Percentiles rank a stretch among this genome's conserved stretches.
Evolutionary conservation across 2,797 vertebrate species (phyloP).

Genomic region (Chelon auratus): DNA sequence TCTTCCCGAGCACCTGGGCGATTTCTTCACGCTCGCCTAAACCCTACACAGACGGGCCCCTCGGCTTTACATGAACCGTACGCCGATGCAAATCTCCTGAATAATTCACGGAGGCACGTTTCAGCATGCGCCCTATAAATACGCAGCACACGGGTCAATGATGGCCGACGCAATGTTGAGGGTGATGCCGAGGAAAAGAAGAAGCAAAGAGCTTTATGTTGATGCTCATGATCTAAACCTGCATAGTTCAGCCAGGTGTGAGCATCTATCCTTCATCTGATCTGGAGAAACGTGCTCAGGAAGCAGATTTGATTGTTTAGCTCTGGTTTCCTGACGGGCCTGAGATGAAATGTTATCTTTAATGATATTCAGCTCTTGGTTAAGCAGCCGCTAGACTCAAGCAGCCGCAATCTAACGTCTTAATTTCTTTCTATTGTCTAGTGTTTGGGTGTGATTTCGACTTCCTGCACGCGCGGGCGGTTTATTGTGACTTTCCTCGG

Average conservation of each 20-base stretch:
- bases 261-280: no score
- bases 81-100: slow-evolving; percentile 8
- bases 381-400: not conserved
- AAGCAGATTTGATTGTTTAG: not conserved
- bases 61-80: no score
- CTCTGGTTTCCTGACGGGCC: slow-evolving; percentile 11
- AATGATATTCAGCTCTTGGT: slow-evolving; percentile 20
- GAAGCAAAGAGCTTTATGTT: no score
- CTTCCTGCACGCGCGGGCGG: not conserved
- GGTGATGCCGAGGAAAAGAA: no score
- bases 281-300: no score
- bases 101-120: slow-evolving; percentile 38
- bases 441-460: not conserved
- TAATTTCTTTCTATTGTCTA: not conserved
- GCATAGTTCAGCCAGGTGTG: no score
- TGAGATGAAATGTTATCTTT: slow-evolving; percentile 15
- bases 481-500: not conserved
- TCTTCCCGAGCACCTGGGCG: no score
- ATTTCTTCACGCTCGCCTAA: no score
- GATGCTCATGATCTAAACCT: no score
- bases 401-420: slow-evolving; percentile 2
- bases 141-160: not conserved
- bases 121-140: not conserved
- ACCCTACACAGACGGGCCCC: no score
- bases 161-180: no score